Conservation (phyloP, 2,888 invertebrate species). For the Lucinisca nassula region DNA sequence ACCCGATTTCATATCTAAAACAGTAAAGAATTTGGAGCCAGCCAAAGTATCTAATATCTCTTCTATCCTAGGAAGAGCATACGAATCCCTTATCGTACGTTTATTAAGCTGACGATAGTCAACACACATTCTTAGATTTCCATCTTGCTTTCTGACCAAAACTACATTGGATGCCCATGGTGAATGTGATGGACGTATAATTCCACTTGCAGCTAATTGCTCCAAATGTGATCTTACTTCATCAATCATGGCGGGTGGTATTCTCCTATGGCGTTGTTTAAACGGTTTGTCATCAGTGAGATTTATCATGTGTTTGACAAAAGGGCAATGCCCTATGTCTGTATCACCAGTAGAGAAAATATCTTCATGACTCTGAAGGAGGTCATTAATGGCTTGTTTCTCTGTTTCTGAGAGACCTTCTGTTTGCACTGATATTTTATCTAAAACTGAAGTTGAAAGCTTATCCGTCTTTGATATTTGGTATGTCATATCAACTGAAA, state of each 20-base stretch:
- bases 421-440: background rate
- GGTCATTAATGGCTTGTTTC: background rate
- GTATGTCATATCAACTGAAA: background rate
- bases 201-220: slow-evolving; percentile 38
- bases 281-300: slow-evolving; percentile 51
- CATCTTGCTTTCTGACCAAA: slow-evolving; percentile 56
- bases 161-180: slow-evolving; percentile 63
- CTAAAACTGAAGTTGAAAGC: background rate
- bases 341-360: slow-evolving; percentile 27
- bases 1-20: slow-evolving; percentile 37
- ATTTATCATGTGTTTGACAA: slow-evolving; percentile 17
- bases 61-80: slow-evolving; percentile 54
- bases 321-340: slow-evolving; percentile 28
- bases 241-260: slow-evolving; percentile 61
- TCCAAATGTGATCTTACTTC: slow-evolving; percentile 49
- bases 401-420: background rate
- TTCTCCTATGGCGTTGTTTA: slow-evolving; percentile 59
- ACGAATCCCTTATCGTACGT: background rate
- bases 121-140: slow-evolving; percentile 13
- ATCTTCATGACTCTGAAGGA: background rate
- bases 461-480: background rate
- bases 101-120: slow-evolving; percentile 21
- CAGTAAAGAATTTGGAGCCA: background rate
- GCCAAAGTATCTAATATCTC: slow-evolving; percentile 28
- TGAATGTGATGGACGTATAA: slow-evolving; percentile 52